These are phyloP conservation scores for Apostichopus parvimensis DNA, from an alignment of 35 echinoderm and acorn worm genomes.

Conservation along the genomic window DNA sequence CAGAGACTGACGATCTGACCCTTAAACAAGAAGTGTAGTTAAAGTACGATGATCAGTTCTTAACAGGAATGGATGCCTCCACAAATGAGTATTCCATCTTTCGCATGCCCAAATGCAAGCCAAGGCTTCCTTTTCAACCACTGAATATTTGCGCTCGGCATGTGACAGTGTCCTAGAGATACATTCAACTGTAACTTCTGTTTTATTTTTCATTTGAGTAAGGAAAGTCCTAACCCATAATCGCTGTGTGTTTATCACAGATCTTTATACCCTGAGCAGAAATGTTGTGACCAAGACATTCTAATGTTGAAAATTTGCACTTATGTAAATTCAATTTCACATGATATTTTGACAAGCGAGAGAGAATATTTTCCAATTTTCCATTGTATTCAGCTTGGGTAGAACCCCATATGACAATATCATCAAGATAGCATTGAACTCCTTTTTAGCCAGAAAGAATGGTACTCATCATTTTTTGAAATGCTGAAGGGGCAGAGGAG, in stretches of 20 bases:
- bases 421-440: constrained; percentile 30
- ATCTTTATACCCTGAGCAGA: not conserved
- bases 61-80: constrained; percentile 56
- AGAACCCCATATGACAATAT: constrained; percentile 1
- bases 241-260: not conserved
- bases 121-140: constrained; percentile 63
- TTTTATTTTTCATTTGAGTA: constrained; percentile 54
- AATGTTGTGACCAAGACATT: not conserved
- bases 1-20: constrained; percentile 46
- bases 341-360: not conserved
- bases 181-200: constrained; percentile 55
- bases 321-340: constrained; percentile 21
- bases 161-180: constrained; percentile 58
- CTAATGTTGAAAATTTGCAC: constrained; percentile 13
- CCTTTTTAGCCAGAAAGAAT: constrained; percentile 53
- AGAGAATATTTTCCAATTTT: not conserved
- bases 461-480: constrained; percentile 3
- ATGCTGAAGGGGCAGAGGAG: not conserved
- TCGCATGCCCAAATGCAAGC: constrained; percentile 70
- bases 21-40: not conserved
- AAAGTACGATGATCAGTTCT: constrained; percentile 53
- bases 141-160: constrained; percentile 63
- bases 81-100: constrained; percentile 62
- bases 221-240: constrained; percentile 63
- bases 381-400: not conserved